A percentile compares a stretch with the other conserved stretches of the same genome.
Evolutionary conservation across 2,113 vertebrate species (phyloP).

Genomic region (Amphilophus citrinellus): DNA sequence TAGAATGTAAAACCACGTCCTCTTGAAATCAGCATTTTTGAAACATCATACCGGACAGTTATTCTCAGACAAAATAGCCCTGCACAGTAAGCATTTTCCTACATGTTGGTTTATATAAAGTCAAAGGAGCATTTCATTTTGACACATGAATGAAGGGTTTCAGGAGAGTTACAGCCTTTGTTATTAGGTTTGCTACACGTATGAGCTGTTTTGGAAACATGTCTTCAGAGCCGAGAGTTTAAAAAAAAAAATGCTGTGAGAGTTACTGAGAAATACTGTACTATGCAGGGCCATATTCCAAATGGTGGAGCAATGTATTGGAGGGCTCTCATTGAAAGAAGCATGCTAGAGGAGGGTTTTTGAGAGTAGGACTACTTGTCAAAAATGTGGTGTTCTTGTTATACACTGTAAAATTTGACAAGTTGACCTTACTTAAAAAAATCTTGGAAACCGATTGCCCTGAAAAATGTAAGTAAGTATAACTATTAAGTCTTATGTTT

Average conservation of each 20-base stretch:
- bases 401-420: too few species aligned
- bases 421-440: too few species aligned
- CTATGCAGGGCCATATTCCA: not conserved
- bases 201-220: not conserved
- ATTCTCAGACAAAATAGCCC: not conserved
- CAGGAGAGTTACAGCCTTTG: not conserved
- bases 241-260: not conserved
- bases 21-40: not conserved
- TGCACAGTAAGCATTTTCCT: not conserved
- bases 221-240: not conserved
- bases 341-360: not conserved
- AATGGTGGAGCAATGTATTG: not conserved
- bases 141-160: not conserved
- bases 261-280: not conserved
- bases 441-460: too few species aligned
- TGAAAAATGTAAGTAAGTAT: too few species aligned
- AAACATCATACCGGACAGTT: not conserved
- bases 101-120: not conserved
- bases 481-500: too few species aligned
- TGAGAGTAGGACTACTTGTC: not conserved
- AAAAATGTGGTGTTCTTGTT: conserved; percentile 2
- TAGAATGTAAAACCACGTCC: not conserved
- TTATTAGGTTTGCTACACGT: not conserved
- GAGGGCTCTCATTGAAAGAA: not conserved
- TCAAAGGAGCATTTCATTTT: not conserved